phyloP scores from a whole-genome alignment of 2,888 invertebrate species.

The Alsophila aescularia region DNA sequence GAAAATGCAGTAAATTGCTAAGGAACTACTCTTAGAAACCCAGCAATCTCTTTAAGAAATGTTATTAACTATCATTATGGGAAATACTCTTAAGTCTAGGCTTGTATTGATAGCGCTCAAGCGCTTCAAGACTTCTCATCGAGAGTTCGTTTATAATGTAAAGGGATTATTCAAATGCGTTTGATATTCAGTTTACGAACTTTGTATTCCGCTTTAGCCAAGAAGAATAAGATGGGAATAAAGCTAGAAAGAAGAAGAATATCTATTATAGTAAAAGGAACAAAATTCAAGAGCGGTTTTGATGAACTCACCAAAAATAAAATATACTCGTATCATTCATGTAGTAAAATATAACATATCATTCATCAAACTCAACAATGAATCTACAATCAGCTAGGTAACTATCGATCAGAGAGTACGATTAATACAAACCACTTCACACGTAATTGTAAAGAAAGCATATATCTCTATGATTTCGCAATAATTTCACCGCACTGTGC shows the following conservation, averaged over 20 bases:
- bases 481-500: conserved; percentile 36
- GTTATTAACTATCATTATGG: conserved; percentile 39
- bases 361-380: not conserved
- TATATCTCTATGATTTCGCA: conserved; percentile 25
- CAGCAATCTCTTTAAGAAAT: conserved; percentile 39
- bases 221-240: too few relatives aligned
- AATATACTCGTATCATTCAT: too few relatives aligned
- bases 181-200: too few relatives aligned
- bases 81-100: conserved; percentile 29
- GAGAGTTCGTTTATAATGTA: too few relatives aligned
- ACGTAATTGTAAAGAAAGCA: conserved; percentile 27
- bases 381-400: not conserved
- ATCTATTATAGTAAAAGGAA: too few relatives aligned
- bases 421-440: conserved; percentile 1
- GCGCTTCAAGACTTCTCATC: too few relatives aligned
- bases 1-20: conserved; percentile 43
- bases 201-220: too few relatives aligned
- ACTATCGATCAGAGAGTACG: not conserved
- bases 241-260: not conserved
- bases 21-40: conserved; percentile 20
- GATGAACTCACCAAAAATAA: too few relatives aligned
- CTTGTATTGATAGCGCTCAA: conserved; percentile 1
- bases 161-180: too few relatives aligned
- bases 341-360: too few relatives aligned
- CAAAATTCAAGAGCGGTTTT: too few relatives aligned